Base-by-base conservation (phyloP, 2,113 vertebrate species). In the Lepidothrix coronata region DNA sequence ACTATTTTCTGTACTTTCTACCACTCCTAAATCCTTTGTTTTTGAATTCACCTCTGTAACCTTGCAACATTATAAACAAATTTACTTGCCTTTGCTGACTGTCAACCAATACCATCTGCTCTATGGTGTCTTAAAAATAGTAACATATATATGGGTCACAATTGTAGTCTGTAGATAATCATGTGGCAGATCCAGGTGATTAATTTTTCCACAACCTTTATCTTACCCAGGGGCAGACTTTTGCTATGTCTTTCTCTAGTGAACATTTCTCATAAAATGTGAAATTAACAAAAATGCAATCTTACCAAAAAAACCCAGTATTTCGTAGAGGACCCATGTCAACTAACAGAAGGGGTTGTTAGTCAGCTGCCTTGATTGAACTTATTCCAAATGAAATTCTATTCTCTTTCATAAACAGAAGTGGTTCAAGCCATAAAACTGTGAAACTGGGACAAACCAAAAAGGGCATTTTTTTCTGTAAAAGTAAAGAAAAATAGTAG, bases 1-100 rank as follows among this genome's bases (percentile, higher is more conserved):
- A 98, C 98, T 97, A 98, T 97, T 98, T 97, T 98, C 96, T 97
- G 95, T 94, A 93, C 84, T 95, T 98, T 98, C 98, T 98, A 98
- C 98, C 97, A 97, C 98, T 98, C 98, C 96, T 97, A 98, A 98
- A 97, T 96, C 93, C 97, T 97, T 95, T 96, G 97, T 1, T 98
- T 98, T 96, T 98, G 88, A 98, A 97, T 98, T 98, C 98, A 98
- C 95, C 91, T 97, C 96, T 94, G 96, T 83, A 97, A 94, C 90
- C 89, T 89, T 95, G 91, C 76, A 95, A 84, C 82, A 91, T 88
- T 84, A 96, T 91, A 94, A 97, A 95, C 89, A 97, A 46, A 2
- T 97, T 97, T 92, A 74, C 88, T 95, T 97, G 70, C 91, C 95
- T 96, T 97, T 97, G 76, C 77, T 94, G 87, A 97, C 95, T 97